phyloP scores from a whole-genome alignment of 2,797 vertebrate genomes.

The Zalophus californianus region DNA sequence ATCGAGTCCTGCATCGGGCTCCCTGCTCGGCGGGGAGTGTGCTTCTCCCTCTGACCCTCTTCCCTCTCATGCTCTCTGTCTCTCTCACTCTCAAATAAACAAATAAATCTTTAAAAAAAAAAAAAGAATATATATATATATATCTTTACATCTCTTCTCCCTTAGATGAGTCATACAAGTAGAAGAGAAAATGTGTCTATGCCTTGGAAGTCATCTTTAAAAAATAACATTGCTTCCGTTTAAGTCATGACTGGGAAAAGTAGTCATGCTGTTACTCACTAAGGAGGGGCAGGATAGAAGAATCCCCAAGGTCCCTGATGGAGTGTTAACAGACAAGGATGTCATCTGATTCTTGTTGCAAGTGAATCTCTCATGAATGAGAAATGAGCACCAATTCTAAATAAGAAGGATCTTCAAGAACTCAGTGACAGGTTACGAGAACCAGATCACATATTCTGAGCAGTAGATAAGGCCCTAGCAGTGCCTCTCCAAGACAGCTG shows the following conservation, averaged over 20 bases:
- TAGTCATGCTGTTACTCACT: neutral
- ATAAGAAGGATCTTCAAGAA: neutral
- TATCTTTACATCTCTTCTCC: neutral
- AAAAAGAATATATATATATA: neutral
- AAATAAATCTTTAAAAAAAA: no score
- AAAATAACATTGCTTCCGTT: slow-evolving; percentile 42
- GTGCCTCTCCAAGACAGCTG: neutral
- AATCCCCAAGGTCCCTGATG: neutral
- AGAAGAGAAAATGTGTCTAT: neutral
- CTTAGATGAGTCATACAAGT: slow-evolving; percentile 17
- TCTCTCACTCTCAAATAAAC: no score
- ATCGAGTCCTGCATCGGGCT: no score
- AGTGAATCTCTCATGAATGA: neutral
- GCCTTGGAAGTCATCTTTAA: slow-evolving; percentile 27
- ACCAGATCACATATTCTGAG: neutral
- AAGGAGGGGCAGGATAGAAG: neutral
- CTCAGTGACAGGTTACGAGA: neutral
- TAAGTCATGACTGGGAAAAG: slow-evolving; percentile 3
- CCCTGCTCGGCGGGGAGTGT: no score
- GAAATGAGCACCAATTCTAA: neutral
- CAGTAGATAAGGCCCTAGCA: neutral
- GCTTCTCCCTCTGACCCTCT: no score
- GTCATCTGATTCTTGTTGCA: neutral
- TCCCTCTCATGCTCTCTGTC: no score
- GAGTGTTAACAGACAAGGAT: neutral